phyloP scores from a whole-genome alignment of 2,797 vertebrate genomes.

The Ctenosaura bakeri region DNA sequence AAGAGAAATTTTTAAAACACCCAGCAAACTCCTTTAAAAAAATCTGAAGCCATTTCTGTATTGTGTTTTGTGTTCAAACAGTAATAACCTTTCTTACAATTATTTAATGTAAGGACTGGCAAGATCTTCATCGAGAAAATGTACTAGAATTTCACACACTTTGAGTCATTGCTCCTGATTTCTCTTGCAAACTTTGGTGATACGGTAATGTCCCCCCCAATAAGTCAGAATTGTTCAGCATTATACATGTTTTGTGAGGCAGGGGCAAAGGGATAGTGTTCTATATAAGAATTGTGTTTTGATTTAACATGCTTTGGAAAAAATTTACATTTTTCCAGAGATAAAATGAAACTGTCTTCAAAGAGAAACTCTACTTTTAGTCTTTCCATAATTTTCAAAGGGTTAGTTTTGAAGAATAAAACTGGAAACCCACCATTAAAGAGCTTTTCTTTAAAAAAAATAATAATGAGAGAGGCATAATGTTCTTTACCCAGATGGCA shows the following conservation, averaged over 20 bases:
- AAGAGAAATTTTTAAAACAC: not conserved
- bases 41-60: too few relatives aligned
- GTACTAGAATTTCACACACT: not conserved
- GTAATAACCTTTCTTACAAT: not conserved
- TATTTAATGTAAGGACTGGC: not conserved
- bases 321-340: conserved; percentile 23
- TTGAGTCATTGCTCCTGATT: not conserved
- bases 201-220: not conserved
- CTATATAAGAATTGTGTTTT: conserved; percentile 29
- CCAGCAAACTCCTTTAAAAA: too few relatives aligned
- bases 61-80: not conserved
- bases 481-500: not conserved
- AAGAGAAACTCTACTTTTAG: conserved; percentile 25
- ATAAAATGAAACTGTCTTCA: conserved; percentile 38
- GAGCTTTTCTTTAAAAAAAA: not conserved
- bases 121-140: not conserved
- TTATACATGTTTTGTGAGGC: not conserved
- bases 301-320: conserved; percentile 10
- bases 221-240: conserved; percentile 4
- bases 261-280: not conserved
- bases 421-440: not conserved
- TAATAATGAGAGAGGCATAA: rapidly evolving
- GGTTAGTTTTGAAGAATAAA: not conserved
- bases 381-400: conserved; percentile 23
- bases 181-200: not conserved